phyloP scores from a whole-genome alignment of 2,113 vertebrate species.

The Caloenas nicobarica region DNA sequence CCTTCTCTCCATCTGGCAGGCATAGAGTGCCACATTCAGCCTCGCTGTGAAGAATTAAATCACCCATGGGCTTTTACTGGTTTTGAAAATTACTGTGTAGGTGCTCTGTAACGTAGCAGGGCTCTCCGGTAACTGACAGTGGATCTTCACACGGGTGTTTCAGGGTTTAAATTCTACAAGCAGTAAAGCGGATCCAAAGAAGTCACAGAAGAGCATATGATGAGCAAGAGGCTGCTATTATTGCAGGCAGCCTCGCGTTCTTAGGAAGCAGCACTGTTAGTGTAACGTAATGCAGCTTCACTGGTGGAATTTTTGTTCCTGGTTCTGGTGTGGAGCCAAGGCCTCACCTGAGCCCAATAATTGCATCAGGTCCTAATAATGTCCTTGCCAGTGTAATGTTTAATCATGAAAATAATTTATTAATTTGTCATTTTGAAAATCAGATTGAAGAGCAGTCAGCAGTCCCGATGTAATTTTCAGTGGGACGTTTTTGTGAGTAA shows the following conservation, averaged over 20 bases:
- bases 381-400: not conserved
- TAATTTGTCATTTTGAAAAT: not conserved
- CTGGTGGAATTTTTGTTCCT: not conserved
- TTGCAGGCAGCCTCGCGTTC: not conserved
- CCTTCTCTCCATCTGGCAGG: not conserved
- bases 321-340: not conserved
- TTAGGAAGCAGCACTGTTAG: not conserved
- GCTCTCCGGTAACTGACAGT: not conserved
- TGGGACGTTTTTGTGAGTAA: not conserved
- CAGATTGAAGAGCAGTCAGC: not conserved
- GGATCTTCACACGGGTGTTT: not conserved
- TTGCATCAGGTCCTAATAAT: not conserved
- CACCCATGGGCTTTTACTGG: not conserved
- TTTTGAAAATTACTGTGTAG: not conserved
- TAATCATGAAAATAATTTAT: not conserved
- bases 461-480: not conserved
- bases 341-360: not conserved
- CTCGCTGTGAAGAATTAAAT: not conserved
- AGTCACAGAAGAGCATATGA: not conserved
- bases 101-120: not conserved
- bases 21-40: rapidly evolving
- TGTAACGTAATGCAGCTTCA: not conserved
- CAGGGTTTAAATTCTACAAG: not conserved
- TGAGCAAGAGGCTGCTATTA: not conserved
- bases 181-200: not conserved